A percentile compares a stretch with the other conserved stretches of the same genome.
These are phyloP conservation scores for Nudaria mundana DNA, from an alignment of 2,888 invertebrate species.

Conservation along the genomic window DNA sequence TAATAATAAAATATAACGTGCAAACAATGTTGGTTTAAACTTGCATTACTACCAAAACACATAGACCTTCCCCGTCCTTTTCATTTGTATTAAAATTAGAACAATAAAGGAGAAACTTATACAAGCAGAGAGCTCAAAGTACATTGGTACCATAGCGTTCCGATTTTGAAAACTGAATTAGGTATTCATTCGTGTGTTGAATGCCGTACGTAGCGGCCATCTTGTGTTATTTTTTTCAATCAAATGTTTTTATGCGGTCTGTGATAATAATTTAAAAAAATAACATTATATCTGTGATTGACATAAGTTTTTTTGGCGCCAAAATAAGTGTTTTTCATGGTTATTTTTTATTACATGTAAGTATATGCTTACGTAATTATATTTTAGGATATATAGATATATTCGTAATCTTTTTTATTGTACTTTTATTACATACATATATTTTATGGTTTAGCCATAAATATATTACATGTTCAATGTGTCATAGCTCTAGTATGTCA, in stretches of 20 bases:
- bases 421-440: not conserved
- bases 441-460: not conserved
- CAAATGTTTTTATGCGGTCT: constrained; percentile 3
- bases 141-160: constrained; percentile 44
- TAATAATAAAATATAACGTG: constrained; percentile 8
- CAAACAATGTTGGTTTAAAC: constrained; percentile 26
- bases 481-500: not conserved
- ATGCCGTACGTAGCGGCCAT: constrained; percentile 48
- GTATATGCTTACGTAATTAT: constrained; percentile 1
- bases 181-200: constrained; percentile 65
- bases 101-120: constrained; percentile 27
- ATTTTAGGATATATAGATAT: not conserved
- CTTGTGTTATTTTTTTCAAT: constrained; percentile 36
- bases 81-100: constrained; percentile 13
- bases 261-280: constrained; percentile 10
- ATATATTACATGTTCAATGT: not conserved
- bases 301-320: not conserved
- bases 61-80: constrained; percentile 38
- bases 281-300: not conserved
- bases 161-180: constrained; percentile 71
- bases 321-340: not conserved
- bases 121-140: constrained; percentile 37
- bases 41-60: constrained; percentile 31
- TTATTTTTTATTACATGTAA: constrained; percentile 1
- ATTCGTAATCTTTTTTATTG: not conserved